Evolutionary conservation across 2,888 invertebrate species (phyloP).

Genomic region (Fissipunctia ypsillon): DNA sequence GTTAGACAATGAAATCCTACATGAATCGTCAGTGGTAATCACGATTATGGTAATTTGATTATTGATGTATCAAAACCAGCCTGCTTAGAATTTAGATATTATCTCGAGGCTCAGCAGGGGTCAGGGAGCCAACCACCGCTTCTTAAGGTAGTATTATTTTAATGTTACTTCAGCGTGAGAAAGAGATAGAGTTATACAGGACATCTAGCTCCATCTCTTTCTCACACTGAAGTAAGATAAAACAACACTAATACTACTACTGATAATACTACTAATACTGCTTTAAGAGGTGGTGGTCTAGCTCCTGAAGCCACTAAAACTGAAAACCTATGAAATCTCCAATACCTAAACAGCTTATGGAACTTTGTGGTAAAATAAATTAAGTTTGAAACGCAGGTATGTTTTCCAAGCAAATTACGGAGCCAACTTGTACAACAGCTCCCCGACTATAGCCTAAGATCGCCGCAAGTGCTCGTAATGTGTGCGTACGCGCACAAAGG

Average conservation of each 20-base stretch:
- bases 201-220: no score
- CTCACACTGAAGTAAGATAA: no score
- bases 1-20: background rate
- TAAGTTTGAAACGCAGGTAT: background rate
- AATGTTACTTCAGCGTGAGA: no score
- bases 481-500: constrained; percentile 49
- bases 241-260: no score
- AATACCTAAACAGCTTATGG: background rate
- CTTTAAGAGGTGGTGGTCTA: no score
- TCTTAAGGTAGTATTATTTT: no score
- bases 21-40: background rate
- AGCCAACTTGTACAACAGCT: constrained; percentile 5
- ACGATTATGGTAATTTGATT: background rate
- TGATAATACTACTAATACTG: no score
- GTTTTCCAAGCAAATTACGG: background rate
- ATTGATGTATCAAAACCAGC: background rate
- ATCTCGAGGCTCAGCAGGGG: background rate
- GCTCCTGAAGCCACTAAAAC: background rate
- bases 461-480: constrained; percentile 42
- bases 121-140: no score
- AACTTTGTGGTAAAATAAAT: background rate
- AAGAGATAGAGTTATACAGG: no score
- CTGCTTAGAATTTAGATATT: background rate
- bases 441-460: constrained; percentile 42
- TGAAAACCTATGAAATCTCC: background rate